Percentiles rank a stretch among this genome's conserved stretches.
Evolutionary conservation across 2,888 invertebrate genomes (phyloP).

Genomic region (Ecdyonurus torrentis): DNA sequence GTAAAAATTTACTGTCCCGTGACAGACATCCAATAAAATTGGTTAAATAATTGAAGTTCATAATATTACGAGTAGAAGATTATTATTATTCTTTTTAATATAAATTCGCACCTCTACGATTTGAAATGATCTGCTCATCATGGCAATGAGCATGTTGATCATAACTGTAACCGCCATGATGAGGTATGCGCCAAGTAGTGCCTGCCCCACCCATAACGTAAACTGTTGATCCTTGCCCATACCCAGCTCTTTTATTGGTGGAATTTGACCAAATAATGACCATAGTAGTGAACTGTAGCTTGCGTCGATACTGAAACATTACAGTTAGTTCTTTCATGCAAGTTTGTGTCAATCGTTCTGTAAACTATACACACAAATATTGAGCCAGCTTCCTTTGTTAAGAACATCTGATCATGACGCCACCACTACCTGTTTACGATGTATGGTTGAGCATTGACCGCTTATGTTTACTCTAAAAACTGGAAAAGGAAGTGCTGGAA

Average conservation of each 20-base stretch:
- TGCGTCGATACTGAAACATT: slow-evolving; percentile 16
- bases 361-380: too few species aligned
- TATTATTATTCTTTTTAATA: too few species aligned
- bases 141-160: slow-evolving; percentile 31
- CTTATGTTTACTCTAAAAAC: too few species aligned
- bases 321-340: too few species aligned
- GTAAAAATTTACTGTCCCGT: too few species aligned
- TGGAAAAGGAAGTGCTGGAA: too few species aligned
- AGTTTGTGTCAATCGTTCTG: too few species aligned
- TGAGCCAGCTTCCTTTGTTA: too few species aligned
- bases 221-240: slow-evolving; percentile 19
- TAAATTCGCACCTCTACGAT: slow-evolving; percentile 29
- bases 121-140: slow-evolving; percentile 31
- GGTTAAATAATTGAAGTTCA: not conserved
- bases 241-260: slow-evolving; percentile 23
- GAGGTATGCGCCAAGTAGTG: slow-evolving; percentile 28
- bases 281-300: slow-evolving; percentile 24
- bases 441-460: too few species aligned
- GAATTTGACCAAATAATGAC: slow-evolving; percentile 27
- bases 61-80: not conserved
- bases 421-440: too few species aligned
- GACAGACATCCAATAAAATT: too few species aligned
- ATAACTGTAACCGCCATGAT: slow-evolving; percentile 30
- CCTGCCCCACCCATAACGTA: slow-evolving; percentile 26
- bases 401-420: too few species aligned